Evolutionary conservation across 2,888 invertebrate genomes (phyloP).

Genomic region (Dinocampus coccinellae): DNA sequence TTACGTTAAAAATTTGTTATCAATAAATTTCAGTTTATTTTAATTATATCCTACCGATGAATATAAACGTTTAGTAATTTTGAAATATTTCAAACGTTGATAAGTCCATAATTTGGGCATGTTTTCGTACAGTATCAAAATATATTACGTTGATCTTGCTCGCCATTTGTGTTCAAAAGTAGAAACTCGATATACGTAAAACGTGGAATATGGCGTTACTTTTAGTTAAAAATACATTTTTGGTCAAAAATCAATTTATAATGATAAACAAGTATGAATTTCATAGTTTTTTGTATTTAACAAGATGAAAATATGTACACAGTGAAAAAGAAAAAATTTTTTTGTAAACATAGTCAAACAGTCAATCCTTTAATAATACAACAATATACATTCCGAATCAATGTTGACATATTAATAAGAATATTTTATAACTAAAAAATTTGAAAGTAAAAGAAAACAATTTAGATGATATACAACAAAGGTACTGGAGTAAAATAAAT

Average conservation of each 20-base stretch:
- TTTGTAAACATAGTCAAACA: slow-evolving; percentile 20
- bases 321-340: background rate
- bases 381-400: slow-evolving; percentile 32
- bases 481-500: background rate
- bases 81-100: slow-evolving; percentile 35
- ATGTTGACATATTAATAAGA: background rate
- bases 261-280: too few relatives aligned
- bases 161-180: too few relatives aligned
- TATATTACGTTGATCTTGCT: too few relatives aligned
- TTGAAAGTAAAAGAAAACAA: background rate
- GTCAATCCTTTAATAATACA: slow-evolving; percentile 34
- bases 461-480: background rate
- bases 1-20: background rate
- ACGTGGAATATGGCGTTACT: too few relatives aligned
- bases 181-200: too few relatives aligned
- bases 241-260: too few relatives aligned
- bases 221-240: too few relatives aligned
- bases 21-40: background rate
- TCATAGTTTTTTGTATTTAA: too few relatives aligned
- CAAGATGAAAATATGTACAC: too few relatives aligned
- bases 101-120: slow-evolving; percentile 35
- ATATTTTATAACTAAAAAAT: background rate
- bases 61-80: slow-evolving; percentile 17
- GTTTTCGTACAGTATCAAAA: background rate
- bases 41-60: slow-evolving; percentile 32